Base-by-base conservation (phyloP, 2,888 invertebrate genomes). In the Plutella xylostella region DNA sequence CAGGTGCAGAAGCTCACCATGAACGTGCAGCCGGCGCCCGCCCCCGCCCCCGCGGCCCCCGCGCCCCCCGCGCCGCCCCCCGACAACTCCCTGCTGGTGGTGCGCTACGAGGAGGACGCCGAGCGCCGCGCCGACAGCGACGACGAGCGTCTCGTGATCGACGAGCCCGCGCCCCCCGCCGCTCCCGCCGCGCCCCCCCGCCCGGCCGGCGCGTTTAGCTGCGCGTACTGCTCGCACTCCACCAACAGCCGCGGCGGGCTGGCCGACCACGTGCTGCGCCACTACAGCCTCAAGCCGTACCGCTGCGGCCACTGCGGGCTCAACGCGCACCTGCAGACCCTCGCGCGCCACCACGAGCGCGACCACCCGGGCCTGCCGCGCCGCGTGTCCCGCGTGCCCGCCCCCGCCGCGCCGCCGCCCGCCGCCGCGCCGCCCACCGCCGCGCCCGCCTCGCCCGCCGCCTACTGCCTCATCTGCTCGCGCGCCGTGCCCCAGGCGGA, bases 281-380 rank as follows among this genome's bases (percentile, higher is more conserved):
- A 88, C 56, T 85, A 76, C 68, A 63, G 68, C 4, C 52, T 82
- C 7, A 79, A 78, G 48, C 78, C 85, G 0, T 79, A 58, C 48
- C 54, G 54, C 1, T 88, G 88, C 52, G 51, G 48, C 0, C 61
- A 74, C 45, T 88, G 88, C 51, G 48, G 57, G 1, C 63, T 59
- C 42, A 58, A 55, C 1, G 67, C 70, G 1, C 52, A 64, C 4
- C 65, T 66, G 14, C 54, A 56, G 15, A 33, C 48, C 1, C 54
- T 86, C 12, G 42, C 57, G 1, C 50, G 46, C 3, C 87, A 87
- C 46, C 53, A 69, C 15, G 51, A 54, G 15, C 52, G 45, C 0
- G 14, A 30, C 0, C 87, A 87, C 51, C 55, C 61, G 0, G 54
- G 53, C 0, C 30, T 52, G 33, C 55, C 58, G n/a, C 2, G 50